Evolutionary conservation across 2,113 vertebrate genomes (phyloP).

Genomic region (Arizona elegans): DNA sequence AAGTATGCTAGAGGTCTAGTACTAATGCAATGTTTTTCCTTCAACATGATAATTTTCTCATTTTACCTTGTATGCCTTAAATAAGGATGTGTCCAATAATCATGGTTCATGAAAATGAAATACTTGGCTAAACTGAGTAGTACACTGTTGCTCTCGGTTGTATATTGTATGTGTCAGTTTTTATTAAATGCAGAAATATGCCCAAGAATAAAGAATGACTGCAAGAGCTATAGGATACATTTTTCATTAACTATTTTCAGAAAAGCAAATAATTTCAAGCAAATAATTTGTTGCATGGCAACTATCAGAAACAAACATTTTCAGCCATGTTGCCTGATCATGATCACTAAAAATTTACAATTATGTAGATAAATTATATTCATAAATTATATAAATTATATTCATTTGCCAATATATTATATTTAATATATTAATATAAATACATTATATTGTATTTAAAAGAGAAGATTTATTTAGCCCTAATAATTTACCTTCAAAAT

Average conservation of each 20-base stretch:
- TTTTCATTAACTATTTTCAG: background rate
- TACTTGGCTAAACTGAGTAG: background rate
- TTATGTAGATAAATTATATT: background rate
- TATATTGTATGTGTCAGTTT: background rate
- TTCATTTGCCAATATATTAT: background rate
- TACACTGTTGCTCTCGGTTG: background rate
- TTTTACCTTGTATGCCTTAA: background rate
- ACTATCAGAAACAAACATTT: background rate
- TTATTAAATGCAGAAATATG: background rate
- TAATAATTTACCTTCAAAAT: background rate
- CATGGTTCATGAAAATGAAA: background rate
- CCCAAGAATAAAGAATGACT: background rate
- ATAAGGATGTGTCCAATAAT: background rate
- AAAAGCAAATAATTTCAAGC: background rate
- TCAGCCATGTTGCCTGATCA: background rate
- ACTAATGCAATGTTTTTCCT: background rate
- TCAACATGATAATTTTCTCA: background rate
- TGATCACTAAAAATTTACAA: background rate
- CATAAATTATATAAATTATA: background rate
- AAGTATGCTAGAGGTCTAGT: background rate
- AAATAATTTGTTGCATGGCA: background rate
- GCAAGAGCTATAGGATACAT: background rate
- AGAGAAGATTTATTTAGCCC: background rate
- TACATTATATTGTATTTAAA: background rate
- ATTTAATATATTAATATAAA: background rate